phyloP scores from a whole-genome alignment of 2,113 vertebrate genomes.

The Festucalex cinctus region DNA sequence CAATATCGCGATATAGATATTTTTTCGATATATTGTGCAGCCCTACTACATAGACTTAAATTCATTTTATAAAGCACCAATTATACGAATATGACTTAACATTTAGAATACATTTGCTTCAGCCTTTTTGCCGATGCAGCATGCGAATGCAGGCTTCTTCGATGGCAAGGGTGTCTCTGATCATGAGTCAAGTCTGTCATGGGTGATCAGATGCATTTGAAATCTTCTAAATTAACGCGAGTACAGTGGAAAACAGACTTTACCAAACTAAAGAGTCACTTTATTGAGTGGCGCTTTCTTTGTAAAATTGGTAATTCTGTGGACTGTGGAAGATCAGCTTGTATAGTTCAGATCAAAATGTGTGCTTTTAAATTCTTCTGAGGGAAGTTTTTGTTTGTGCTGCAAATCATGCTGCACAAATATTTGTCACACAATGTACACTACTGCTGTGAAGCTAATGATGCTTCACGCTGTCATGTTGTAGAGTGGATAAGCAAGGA shows the following conservation, averaged over 20 bases:
- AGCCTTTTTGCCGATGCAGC: background rate
- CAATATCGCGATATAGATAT: too few relatives aligned
- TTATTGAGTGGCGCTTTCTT: background rate
- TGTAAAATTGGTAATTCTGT: background rate
- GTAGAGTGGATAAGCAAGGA: slow-evolving; percentile 87
- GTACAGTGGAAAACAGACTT: background rate
- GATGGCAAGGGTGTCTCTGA: background rate
- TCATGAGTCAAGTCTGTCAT: background rate
- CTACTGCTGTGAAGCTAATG: background rate
- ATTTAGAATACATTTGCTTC: background rate
- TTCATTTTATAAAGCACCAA: background rate
- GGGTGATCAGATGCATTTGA: background rate
- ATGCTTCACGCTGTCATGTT: slow-evolving; percentile 6
- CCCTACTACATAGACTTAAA: background rate
- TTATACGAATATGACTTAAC: background rate
- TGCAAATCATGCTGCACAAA: slow-evolving; percentile 10
- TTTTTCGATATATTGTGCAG: too few relatives aligned
- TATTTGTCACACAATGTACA: background rate
- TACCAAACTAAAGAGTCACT: background rate
- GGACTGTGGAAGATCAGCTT: background rate
- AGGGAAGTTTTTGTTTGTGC: background rate
- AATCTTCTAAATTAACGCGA: background rate
- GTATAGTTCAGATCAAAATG: background rate
- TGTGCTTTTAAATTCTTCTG: background rate
- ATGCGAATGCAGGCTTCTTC: background rate